Conservation (phyloP, 1,140 invertebrate species). For the Cryptotermes secundus region DNA sequence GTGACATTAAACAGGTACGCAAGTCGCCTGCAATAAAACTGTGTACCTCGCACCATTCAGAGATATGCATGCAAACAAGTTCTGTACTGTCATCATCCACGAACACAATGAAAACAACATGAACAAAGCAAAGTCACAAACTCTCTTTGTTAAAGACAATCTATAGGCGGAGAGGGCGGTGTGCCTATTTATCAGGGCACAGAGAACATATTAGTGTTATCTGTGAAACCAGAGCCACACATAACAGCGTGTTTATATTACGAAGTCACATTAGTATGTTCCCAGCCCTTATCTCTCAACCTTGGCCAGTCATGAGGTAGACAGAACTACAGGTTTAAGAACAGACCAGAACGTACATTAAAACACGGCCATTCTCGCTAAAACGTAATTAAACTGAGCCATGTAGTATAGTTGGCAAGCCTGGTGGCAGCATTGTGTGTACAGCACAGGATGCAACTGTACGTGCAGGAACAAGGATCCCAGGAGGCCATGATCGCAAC, state of each 20-base stretch:
- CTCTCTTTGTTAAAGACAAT: neutral
- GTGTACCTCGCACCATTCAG: too few species aligned
- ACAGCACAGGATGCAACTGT: neutral
- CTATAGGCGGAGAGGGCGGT: neutral
- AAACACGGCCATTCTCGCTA: neutral
- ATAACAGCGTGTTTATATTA: neutral
- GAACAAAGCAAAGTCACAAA: too few species aligned
- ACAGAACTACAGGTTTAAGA: neutral
- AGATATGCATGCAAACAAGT: too few species aligned
- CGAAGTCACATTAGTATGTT: neutral
- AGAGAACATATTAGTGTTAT: neutral
- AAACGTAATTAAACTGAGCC: neutral
- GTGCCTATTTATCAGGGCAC: neutral
- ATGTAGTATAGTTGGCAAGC: neutral
- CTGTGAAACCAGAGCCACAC: neutral
- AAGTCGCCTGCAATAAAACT: too few species aligned
- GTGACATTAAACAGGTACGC: too few species aligned
- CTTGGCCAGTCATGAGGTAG: neutral
- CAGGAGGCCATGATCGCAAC: too few species aligned
- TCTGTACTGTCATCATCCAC: neutral
- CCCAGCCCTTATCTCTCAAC: neutral
- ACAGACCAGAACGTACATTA: neutral
- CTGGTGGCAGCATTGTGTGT: too few species aligned
- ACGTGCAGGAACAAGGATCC: neutral
- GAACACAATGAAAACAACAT: neutral